Evolutionary conservation across 1,140 invertebrate species (phyloP), one percentile per base, ranked within the genome.

Genomic region (Hylyphantes graminicola): DNA sequence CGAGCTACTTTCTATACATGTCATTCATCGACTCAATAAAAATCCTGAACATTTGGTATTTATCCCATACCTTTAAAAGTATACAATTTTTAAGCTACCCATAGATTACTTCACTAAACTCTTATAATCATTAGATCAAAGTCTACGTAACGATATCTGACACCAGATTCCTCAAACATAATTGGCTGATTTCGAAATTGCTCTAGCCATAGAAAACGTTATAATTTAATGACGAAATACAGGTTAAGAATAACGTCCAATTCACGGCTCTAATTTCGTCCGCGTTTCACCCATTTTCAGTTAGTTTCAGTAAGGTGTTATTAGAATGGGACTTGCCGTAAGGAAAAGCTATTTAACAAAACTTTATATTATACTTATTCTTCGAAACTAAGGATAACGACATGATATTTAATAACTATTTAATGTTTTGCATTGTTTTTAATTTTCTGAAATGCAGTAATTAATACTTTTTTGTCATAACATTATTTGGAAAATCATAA

Each of bases 181-280:
- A 76, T 61, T 61, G 74, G 74, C 74, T 76, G 63, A 76, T 76
- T 76, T 76, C 63, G 55, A 64, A 76, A 76, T 76, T 51, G 74
- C 57, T 50, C 74, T 51, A 9, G 19, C 57, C 74, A 63, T 61
- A 57, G 13, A 8, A 76, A 64, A 76, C 59, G 21, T 57, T 17
- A 61, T 53, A 55, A 59, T 74, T 74, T 76, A 48, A 61, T 64
- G 59, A 57, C 57, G 50, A 63, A 61, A 76, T 76, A 50, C 74
- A 51, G 74, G 74, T 17, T 61, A 35, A 35, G 55, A 76, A 76
- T 61, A 76, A 76, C 35, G 74, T 48, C 55, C 55, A 76, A 76
- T 35, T 76, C 74, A 76, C 64, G 57, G 59, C 74, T 64, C 59
- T 76, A 76, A 64, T 76, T 76, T 76, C 74, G 13, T 48, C 35